Conservation (phyloP, 2,113 vertebrate species). For the Coturnix japonica region DNA sequence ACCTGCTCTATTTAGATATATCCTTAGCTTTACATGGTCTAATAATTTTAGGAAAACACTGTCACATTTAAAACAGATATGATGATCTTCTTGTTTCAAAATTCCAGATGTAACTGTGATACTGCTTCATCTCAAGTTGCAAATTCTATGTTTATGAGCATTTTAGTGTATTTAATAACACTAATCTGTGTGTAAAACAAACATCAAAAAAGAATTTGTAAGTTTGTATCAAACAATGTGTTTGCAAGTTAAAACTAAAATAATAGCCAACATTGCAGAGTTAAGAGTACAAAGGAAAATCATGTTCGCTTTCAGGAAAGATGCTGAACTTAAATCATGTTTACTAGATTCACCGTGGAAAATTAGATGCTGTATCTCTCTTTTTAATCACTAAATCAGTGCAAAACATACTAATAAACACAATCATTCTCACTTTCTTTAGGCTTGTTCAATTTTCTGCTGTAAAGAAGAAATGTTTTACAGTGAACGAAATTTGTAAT, state of each 20-base stretch:
- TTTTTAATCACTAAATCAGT: not conserved
- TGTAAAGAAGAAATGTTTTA: not conserved
- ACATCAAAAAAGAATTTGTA: not conserved
- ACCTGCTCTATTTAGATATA: not conserved
- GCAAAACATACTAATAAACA: not conserved
- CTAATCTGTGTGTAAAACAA: not conserved
- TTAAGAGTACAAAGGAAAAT: not conserved
- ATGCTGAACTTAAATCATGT: not conserved
- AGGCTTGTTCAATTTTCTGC: not conserved
- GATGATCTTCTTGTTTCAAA: not conserved
- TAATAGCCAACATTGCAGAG: not conserved
- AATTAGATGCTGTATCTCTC: not conserved
- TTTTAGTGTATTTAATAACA: not conserved
- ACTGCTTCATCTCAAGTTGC: not conserved
- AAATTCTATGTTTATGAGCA: not conserved
- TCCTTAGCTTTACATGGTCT: not conserved
- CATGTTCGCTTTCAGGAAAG: not conserved
- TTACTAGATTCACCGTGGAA: not conserved
- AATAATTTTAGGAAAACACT: not conserved
- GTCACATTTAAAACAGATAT: not conserved
- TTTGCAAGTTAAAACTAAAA: not conserved
- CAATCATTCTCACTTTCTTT: not conserved
- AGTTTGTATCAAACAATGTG: too few relatives aligned
- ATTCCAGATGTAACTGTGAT: not conserved
- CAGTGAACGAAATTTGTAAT: not conserved